These are phyloP conservation scores for Pterocles gutturalis DNA, from an alignment of 2,113 vertebrate species.

Conservation along the genomic window DNA sequence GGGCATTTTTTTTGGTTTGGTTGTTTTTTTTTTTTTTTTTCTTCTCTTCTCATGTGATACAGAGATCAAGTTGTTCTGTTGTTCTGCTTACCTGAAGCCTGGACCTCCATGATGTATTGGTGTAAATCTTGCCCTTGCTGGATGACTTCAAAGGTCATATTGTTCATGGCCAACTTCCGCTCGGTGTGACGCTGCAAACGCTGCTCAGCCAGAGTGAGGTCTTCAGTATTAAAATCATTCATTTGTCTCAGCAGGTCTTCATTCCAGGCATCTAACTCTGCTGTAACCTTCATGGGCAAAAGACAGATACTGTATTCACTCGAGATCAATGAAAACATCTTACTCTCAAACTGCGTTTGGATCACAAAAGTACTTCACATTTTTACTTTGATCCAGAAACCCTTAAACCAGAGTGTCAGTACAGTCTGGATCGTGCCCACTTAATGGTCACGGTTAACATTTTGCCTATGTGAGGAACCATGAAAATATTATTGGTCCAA, in stretches of 20 bases:
- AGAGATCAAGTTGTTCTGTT: not conserved
- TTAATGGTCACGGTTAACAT: not conserved
- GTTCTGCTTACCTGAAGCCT: constrained; percentile 89
- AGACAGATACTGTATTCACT: not conserved
- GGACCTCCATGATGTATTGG: constrained; percentile 99
- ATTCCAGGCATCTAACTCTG: constrained; percentile 95
- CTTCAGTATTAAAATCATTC: constrained; percentile 93
- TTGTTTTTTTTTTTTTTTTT: not conserved
- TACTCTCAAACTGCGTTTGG: not conserved
- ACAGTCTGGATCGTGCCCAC: not conserved
- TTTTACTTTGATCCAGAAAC: not conserved
- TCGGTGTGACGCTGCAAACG: constrained; percentile 93
- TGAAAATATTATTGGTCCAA: not conserved
- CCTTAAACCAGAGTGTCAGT: not conserved
- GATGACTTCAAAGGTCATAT: constrained; percentile 98
- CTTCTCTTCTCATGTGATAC: not conserved
- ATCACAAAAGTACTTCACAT: not conserved
- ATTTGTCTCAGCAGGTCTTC: constrained; percentile 94
- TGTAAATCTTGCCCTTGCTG: constrained; percentile 98
- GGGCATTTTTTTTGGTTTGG: fast-evolving
- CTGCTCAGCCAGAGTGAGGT: constrained; percentile 91
- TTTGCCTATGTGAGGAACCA: not conserved
- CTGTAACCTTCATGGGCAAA: constrained; percentile 85
- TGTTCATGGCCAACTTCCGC: constrained; percentile 95
- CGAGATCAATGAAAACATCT: not conserved